Evolutionary conservation across 2,888 invertebrate genomes (phyloP).

Genomic region (Nebria brevicollis): DNA sequence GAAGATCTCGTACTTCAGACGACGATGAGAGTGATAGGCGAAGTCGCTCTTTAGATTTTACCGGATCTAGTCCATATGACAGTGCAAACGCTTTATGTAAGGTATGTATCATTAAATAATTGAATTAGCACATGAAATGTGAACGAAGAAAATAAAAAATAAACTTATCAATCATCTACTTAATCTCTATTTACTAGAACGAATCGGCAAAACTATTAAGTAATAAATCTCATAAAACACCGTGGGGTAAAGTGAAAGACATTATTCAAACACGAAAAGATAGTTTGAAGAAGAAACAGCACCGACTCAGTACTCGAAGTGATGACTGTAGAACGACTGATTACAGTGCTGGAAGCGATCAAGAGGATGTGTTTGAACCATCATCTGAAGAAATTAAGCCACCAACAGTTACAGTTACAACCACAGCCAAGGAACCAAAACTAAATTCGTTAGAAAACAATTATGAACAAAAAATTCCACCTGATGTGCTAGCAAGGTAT

Average conservation of each 20-base stretch:
- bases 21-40: conserved; percentile 41
- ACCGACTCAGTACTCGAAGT: conserved; percentile 58
- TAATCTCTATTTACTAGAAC: conserved; percentile 14
- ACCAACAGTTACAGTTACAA: conserved; percentile 37
- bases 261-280: conserved; percentile 78
- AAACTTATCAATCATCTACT: not conserved
- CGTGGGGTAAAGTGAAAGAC: conserved; percentile 82
- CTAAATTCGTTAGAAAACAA: not conserved
- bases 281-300: conserved; percentile 71
- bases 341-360: conserved; percentile 57
- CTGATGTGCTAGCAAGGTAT: conserved; percentile 57
- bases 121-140: not conserved
- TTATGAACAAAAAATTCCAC: conserved; percentile 55
- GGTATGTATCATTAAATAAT: conserved; percentile 26
- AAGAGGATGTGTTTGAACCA: conserved; percentile 59
- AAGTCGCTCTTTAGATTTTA: conserved; percentile 34
- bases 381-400: conserved; percentile 4
- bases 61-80: conserved; percentile 29
- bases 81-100: conserved; percentile 31
- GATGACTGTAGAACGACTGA: conserved; percentile 59
- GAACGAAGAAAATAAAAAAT: not conserved
- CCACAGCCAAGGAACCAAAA: conserved; percentile 17
- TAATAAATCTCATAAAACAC: conserved; percentile 67
- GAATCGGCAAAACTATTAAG: conserved; percentile 55
- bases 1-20: conserved; percentile 29